Percentiles rank a stretch among this genome's conserved stretches.
These are phyloP conservation scores for Halichoeres trimaculatus DNA, from an alignment of 2,113 vertebrate species.

Conservation along the genomic window DNA sequence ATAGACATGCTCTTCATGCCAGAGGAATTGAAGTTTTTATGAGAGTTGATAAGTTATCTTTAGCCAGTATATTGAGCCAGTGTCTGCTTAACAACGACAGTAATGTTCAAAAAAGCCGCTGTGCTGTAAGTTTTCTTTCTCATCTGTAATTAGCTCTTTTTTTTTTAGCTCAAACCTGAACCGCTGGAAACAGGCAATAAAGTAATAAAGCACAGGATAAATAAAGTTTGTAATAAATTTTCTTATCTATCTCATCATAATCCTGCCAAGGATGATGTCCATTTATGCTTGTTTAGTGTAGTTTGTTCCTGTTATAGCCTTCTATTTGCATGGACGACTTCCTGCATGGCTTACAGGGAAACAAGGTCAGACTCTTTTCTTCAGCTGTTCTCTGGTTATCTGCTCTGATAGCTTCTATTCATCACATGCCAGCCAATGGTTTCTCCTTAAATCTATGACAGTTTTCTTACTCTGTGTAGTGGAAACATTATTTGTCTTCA, in stretches of 20 bases:
- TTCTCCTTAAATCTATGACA: conserved; percentile 8
- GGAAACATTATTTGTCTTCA: conserved; percentile 26
- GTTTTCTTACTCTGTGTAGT: neutral
- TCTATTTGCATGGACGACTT: conserved; percentile 63
- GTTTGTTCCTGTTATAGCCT: neutral
- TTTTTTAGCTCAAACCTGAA: neutral
- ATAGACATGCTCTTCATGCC: neutral
- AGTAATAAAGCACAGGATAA: neutral
- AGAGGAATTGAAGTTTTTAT: neutral
- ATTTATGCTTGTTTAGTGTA: neutral
- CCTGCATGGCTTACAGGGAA: conserved; percentile 1
- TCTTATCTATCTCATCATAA: conserved; percentile 10
- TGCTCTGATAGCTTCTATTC: conserved; percentile 24
- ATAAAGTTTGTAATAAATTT: conserved; percentile 9
- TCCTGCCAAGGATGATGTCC: neutral
- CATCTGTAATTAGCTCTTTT: no score
- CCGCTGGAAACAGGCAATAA: neutral
- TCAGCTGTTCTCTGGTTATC: conserved; percentile 24
- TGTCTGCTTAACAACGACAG: neutral
- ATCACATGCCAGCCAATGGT: conserved; percentile 10
- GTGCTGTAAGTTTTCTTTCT: neutral
- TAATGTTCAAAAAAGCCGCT: neutral
- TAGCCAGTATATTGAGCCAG: conserved; percentile 5
- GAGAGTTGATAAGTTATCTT: conserved; percentile 20
- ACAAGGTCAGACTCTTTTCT: conserved; percentile 16